Evolutionary conservation across 2,113 vertebrate genomes (phyloP).

Genomic region (Eira barbara): DNA sequence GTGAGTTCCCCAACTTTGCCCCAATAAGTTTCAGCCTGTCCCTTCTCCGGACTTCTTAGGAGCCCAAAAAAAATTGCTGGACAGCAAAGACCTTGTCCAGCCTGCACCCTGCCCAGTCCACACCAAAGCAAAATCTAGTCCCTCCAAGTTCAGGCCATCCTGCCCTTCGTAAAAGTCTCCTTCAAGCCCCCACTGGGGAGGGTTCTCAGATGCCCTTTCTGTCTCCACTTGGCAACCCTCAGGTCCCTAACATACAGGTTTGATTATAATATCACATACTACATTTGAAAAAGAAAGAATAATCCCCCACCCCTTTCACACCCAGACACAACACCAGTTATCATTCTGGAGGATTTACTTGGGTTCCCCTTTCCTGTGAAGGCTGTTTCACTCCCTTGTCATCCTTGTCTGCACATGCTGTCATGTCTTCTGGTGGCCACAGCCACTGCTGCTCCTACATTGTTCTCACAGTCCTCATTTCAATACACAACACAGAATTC

Average conservation of each 20-base stretch:
- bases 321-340: not conserved
- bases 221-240: not conserved
- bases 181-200: not conserved
- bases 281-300: not conserved
- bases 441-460: not conserved
- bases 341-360: not conserved
- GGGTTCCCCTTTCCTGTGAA: not conserved
- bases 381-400: no score
- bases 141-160: no score
- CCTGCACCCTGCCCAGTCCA: not conserved
- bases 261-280: not conserved
- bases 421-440: not conserved
- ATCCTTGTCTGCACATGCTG: rapidly evolving
- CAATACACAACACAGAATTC: not conserved
- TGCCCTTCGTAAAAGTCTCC: not conserved
- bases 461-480: not conserved
- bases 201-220: not conserved
- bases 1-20: not conserved
- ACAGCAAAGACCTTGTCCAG: not conserved
- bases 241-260: not conserved
- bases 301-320: no score
- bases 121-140: not conserved
- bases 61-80: not conserved
- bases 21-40: not conserved
- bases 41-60: not conserved